These are phyloP conservation scores for Tenthredo distinguenda DNA, from an alignment of 2,888 invertebrate species.

Conservation along the genomic window DNA sequence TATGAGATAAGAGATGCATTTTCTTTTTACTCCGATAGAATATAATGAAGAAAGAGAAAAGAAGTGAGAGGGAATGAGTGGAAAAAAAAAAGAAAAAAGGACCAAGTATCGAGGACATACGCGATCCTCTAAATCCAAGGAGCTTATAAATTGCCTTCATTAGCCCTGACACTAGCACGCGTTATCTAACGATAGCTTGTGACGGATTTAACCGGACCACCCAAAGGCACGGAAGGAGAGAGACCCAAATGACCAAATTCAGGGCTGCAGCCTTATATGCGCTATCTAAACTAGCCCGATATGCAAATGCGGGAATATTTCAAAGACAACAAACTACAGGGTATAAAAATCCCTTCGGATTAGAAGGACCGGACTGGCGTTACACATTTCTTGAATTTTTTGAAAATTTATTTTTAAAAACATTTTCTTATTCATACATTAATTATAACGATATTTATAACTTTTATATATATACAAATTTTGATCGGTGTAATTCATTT, in stretches of 20 bases:
- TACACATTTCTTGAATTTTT: neutral
- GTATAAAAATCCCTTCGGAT: neutral
- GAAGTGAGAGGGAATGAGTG: neutral
- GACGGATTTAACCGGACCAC: conserved; percentile 49
- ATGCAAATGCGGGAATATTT: conserved; percentile 35
- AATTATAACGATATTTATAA: neutral
- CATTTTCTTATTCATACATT: no score
- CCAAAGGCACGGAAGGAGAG: conserved; percentile 34
- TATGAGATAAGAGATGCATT: neutral
- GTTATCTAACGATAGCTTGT: conserved; percentile 46
- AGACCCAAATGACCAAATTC: conserved; percentile 41
- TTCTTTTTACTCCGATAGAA: neutral
- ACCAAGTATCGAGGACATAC: neutral
- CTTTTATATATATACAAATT: neutral
- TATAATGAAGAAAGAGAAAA: neutral
- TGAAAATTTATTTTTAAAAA: no score
- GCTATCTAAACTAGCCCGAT: conserved; percentile 46
- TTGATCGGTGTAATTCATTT: neutral
- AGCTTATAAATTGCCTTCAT: conserved; percentile 46
- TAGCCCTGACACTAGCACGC: conserved; percentile 30
- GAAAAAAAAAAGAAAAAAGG: neutral
- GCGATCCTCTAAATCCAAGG: conserved; percentile 4
- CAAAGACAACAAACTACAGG: neutral
- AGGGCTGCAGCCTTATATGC: conserved; percentile 16
- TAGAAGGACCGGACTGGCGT: neutral